phyloP scores from a whole-genome alignment of 2,888 invertebrate species.

The Coelinius sp. region DNA sequence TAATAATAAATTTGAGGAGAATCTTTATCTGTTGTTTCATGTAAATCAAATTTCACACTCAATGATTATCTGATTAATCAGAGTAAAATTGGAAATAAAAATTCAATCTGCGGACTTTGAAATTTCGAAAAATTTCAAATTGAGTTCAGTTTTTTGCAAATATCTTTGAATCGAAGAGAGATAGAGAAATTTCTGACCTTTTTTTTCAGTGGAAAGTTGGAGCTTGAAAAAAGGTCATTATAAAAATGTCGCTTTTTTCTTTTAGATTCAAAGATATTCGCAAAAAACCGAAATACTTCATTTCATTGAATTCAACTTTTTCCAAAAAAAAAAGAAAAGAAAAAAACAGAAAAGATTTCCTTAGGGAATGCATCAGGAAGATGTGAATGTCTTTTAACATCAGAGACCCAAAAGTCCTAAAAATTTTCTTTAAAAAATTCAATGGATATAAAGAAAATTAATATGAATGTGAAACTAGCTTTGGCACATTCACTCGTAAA shows the following conservation, averaged over 20 bases:
- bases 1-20: background rate
- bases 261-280: too few relatives aligned
- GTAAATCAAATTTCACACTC: background rate
- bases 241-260: too few relatives aligned
- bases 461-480: background rate
- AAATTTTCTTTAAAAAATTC: background rate
- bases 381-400: slow-evolving; percentile 14
- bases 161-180: too few relatives aligned
- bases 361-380: slow-evolving; percentile 17
- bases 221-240: too few relatives aligned
- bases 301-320: too few relatives aligned
- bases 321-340: background rate
- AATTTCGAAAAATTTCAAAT: background rate
- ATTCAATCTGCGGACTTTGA: background rate
- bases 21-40: background rate
- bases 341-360: background rate
- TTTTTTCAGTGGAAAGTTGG: too few relatives aligned
- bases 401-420: background rate
- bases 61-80: too few relatives aligned
- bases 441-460: background rate
- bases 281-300: too few relatives aligned
- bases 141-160: too few relatives aligned
- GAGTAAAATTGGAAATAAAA: too few relatives aligned
- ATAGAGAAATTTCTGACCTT: too few relatives aligned
- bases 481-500: slow-evolving; percentile 7